Percentiles rank a stretch among this genome's conserved stretches.
Conservation (phyloP, 1,140 invertebrate species). For the Lycorma delicatula region DNA sequence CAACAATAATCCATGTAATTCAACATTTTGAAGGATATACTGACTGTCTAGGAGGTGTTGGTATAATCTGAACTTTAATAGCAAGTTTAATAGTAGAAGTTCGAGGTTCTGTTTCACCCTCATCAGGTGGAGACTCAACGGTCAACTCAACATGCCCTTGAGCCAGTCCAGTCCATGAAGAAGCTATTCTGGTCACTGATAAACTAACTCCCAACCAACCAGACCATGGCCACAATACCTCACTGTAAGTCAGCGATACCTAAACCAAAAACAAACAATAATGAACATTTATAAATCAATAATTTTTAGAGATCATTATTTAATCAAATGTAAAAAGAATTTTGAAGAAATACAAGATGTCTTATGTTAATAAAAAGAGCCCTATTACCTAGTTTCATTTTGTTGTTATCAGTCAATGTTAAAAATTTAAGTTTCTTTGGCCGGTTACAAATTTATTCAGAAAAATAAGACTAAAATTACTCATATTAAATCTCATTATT, state of each 20-base stretch:
- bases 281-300: background rate
- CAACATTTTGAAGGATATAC: too few relatives aligned
- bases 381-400: too few relatives aligned
- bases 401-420: too few relatives aligned
- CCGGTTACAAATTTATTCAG: too few relatives aligned
- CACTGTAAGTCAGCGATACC: constrained; percentile 67
- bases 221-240: constrained; percentile 91
- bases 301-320: background rate
- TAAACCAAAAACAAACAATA: constrained; percentile 34
- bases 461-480: too few relatives aligned
- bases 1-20: too few relatives aligned
- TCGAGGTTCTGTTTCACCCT: constrained; percentile 51
- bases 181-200: constrained; percentile 52
- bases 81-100: constrained; percentile 70
- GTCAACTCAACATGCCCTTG: constrained; percentile 78
- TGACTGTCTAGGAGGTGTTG: constrained; percentile 59
- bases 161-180: constrained; percentile 66
- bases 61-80: constrained; percentile 60
- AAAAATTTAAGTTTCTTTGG: too few relatives aligned
- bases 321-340: too few relatives aligned
- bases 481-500: too few relatives aligned
- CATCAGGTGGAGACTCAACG: constrained; percentile 69
- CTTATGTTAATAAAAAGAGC: too few relatives aligned
- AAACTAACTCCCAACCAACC: constrained; percentile 79
- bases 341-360: too few relatives aligned